These are phyloP conservation scores for Sesamia inferens DNA, from an alignment of 2,888 invertebrate species.

Conservation along the genomic window DNA sequence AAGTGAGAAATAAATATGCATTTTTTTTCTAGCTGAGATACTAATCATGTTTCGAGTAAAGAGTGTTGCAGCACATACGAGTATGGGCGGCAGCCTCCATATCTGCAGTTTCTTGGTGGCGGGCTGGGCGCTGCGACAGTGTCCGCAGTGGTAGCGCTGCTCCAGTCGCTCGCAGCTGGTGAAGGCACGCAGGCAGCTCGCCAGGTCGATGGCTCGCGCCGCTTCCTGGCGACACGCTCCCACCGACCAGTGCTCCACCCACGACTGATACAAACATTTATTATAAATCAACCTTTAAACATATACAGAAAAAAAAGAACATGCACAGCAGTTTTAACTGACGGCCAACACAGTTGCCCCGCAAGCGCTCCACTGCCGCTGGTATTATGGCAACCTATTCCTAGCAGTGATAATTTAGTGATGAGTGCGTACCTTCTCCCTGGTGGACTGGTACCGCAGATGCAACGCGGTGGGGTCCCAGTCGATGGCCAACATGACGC, in stretches of 20 bases:
- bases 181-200: slow-evolving; percentile 96
- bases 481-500: slow-evolving; percentile 93
- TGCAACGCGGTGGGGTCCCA: slow-evolving; percentile 99
- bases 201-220: slow-evolving; percentile 95
- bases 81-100: slow-evolving; percentile 96
- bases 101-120: slow-evolving; percentile 97
- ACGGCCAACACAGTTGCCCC: too few relatives aligned
- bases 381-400: too few relatives aligned
- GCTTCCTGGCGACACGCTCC: slow-evolving; percentile 92
- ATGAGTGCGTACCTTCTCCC: slow-evolving; percentile 90
- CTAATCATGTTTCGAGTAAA: background rate
- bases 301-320: too few relatives aligned
- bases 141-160: slow-evolving; percentile 95
- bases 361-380: too few relatives aligned
- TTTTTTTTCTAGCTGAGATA: background rate
- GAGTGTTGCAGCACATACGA: slow-evolving; percentile 73
- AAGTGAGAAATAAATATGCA: background rate
- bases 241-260: slow-evolving; percentile 94
- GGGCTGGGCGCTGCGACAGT: slow-evolving; percentile 95
- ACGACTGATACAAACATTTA: slow-evolving; percentile 86
- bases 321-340: too few relatives aligned
- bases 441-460: slow-evolving; percentile 95
- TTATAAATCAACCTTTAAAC: too few relatives aligned
- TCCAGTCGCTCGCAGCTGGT: slow-evolving; percentile 96
- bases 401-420: too few relatives aligned